These are phyloP conservation scores for Myodes glareolus DNA, from an alignment of 2,113 vertebrate species.

Conservation along the genomic window DNA sequence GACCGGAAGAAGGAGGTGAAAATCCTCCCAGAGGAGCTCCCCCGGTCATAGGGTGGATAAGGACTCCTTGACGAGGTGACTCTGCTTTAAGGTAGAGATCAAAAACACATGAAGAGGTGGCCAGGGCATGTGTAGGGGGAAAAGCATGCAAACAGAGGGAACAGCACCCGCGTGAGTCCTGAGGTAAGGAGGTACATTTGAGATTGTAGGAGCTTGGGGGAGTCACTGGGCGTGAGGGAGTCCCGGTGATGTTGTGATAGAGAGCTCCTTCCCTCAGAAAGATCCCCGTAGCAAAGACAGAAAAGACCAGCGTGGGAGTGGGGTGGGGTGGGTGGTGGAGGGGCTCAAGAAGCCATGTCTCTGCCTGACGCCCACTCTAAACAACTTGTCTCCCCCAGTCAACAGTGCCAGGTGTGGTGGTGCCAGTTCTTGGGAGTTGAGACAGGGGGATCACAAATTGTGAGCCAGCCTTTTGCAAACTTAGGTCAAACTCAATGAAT, in stretches of 20 bases:
- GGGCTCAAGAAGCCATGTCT: not conserved
- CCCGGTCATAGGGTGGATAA: not conserved
- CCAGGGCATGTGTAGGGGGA: rapidly evolving
- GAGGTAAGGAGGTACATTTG: not conserved
- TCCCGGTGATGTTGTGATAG: not conserved
- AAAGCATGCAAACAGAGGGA: rapidly evolving
- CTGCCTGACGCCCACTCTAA: not conserved
- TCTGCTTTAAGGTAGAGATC: not conserved
- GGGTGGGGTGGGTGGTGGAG: rapidly evolving
- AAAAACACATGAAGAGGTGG: not conserved
- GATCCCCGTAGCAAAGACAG: not conserved
- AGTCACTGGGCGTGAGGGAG: not conserved
- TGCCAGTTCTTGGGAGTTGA: not conserved
- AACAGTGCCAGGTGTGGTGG: not conserved
- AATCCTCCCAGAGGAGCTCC: not conserved
- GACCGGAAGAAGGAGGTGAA: not conserved
- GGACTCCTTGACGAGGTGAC: not conserved
- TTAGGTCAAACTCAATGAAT: not conserved
- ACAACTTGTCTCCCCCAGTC: not conserved
- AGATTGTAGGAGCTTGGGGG: not conserved
- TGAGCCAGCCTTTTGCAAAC: not conserved
- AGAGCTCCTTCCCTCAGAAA: not conserved
- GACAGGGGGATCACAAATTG: not conserved
- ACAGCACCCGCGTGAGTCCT: not conserved
- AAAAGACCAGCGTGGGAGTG: not conserved